These are phyloP conservation scores for Gambelia wislizenii DNA, from an alignment of 2,797 vertebrate genomes.

Conservation along the genomic window DNA sequence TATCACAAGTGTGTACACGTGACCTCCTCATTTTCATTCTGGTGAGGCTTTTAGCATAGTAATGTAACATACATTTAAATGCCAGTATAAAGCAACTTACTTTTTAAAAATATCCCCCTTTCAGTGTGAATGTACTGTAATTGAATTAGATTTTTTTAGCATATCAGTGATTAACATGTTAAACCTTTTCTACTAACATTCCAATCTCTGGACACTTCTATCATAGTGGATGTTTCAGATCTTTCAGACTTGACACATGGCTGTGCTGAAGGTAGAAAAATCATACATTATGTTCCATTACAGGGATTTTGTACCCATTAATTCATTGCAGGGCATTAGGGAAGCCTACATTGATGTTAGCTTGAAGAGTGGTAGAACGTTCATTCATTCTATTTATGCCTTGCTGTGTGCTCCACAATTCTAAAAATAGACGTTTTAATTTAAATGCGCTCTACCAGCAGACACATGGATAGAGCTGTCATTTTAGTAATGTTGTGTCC, in stretches of 20 bases:
- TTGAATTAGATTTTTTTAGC: no score
- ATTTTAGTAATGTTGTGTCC: slow-evolving; percentile 26
- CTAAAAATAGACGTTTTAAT: slow-evolving; percentile 47
- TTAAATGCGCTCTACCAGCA: slow-evolving; percentile 40
- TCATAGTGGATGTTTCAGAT: neutral
- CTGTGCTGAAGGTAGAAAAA: neutral
- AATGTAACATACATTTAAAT: no score
- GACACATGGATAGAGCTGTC: neutral
- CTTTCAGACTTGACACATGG: no score
- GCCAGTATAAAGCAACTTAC: no score
- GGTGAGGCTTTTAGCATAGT: no score
- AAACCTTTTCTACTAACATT: no score
- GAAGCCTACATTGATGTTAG: neutral
- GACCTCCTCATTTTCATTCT: no score
- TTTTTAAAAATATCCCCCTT: no score
- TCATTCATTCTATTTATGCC: slow-evolving; percentile 30
- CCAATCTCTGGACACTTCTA: neutral
- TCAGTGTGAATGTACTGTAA: no score
- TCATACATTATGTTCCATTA: neutral
- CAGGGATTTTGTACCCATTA: neutral
- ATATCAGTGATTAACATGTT: no score
- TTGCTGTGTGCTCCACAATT: neutral
- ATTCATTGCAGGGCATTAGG: neutral
- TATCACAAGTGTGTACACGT: no score
- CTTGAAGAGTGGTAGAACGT: fast-evolving